These are phyloP conservation scores for Orthosia gracilis DNA, from an alignment of 2,888 invertebrate genomes.

Conservation along the genomic window DNA sequence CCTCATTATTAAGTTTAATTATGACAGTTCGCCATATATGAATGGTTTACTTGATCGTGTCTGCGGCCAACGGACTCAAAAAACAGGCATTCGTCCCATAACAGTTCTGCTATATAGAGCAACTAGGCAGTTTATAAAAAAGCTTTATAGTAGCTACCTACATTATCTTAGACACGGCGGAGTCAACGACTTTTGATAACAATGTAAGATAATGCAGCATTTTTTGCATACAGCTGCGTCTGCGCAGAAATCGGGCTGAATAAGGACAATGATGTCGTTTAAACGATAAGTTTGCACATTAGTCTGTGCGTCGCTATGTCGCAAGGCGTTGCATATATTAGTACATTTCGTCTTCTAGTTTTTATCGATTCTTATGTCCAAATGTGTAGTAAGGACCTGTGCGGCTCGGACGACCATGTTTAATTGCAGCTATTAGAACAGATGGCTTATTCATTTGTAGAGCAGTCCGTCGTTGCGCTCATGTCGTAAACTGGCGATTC, in stretches of 20 bases:
- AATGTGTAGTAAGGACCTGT: constrained; percentile 80
- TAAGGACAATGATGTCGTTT: constrained; percentile 47
- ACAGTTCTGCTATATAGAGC: constrained; percentile 81
- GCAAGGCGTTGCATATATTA: constrained; percentile 41
- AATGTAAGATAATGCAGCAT: constrained; percentile 66
- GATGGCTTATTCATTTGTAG: constrained; percentile 92
- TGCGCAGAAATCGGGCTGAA: constrained; percentile 28
- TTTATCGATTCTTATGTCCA: constrained; percentile 82
- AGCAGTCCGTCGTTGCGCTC: constrained; percentile 90
- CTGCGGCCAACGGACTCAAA: constrained; percentile 76
- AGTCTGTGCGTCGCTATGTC: constrained; percentile 38
- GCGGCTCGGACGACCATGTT: constrained; percentile 85
- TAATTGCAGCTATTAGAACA: constrained; percentile 91
- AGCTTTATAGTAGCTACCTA: constrained; percentile 70
- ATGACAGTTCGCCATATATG: constrained; percentile 90
- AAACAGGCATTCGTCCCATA: constrained; percentile 79
- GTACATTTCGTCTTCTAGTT: constrained; percentile 63
- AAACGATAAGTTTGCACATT: constrained; percentile 25
- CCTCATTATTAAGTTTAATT: constrained; percentile 89
- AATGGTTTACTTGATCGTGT: constrained; percentile 83
- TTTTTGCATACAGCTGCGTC: constrained; percentile 56
- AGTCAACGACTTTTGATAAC: constrained; percentile 76
- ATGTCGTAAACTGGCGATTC: constrained; percentile 91
- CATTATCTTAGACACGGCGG: constrained; percentile 75
- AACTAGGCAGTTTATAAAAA: constrained; percentile 82